Base-by-base conservation (phyloP, 2,888 invertebrate genomes). In the Arctia plantaginis region DNA sequence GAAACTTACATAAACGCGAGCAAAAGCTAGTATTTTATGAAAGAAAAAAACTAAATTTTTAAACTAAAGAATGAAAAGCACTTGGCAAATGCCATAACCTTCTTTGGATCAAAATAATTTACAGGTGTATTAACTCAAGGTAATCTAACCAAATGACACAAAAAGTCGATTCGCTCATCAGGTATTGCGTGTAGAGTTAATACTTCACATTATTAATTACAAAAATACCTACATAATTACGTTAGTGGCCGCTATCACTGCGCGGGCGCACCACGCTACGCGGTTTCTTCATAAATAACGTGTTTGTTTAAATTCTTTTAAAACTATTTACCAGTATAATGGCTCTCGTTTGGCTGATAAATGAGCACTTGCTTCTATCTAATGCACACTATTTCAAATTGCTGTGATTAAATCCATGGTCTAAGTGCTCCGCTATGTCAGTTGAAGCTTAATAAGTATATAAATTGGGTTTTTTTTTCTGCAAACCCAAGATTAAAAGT, bases 181-280 rank as follows among this genome's bases (percentile, higher is more conserved):
- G 79, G 78, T 82, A 81, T 85, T 77, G 82, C 83, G 83, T 85
- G 85, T 75, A 81, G 59, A 62, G 76, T 72, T 79, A 77, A 83
- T 82, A 78, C 79, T 86, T 87, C 85, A 86, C 88, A 84, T 85
- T 86, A 85, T 85, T 89, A 89, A 89, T 89, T 88, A 88, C 88
- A 84, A 62, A 39, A 86, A 90, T 90, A 88, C 85, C 88, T 89
- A 86, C 88, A 84, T 91, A 91, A 93, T 92, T 90, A 78, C 81
- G 76, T 82, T 88, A 82, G 84, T 84, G 84, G 85, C 82, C 84
- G 86, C 85, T 85, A 85, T 85, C 85, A 79, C 65, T 64, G 68
- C 64, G 69, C 72, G 13, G 69, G 51, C 74, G 74, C 67, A 41
- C 80, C 80, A 76, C 76, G 76, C 83, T 71, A 77, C 75, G 74